Conservation (phyloP, 1,140 invertebrate genomes). For the Orchestia grillus region DNA sequence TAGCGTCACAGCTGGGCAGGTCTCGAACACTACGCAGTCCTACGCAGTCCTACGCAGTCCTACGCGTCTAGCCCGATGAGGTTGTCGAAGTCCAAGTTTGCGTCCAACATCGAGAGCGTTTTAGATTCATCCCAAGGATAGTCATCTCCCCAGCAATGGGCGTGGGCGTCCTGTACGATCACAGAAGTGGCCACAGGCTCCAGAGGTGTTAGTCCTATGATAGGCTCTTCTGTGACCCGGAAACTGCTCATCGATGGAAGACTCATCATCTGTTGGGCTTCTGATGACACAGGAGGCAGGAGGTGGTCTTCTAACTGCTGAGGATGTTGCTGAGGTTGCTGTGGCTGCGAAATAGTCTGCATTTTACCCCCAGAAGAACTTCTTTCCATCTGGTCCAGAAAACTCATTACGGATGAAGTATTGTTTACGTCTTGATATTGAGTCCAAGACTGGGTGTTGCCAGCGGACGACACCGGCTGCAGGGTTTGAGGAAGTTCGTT, state of each 20-base stretch:
- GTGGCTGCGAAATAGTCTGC: constrained; percentile 15
- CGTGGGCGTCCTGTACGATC: constrained; percentile 63
- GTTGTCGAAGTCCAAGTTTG: constrained; percentile 68
- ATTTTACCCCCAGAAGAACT: constrained; percentile 6
- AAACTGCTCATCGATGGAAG: constrained; percentile 43
- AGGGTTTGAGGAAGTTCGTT: constrained; percentile 4
- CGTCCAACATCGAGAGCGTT: constrained; percentile 65
- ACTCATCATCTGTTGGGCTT: constrained; percentile 56
- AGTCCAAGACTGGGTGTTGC: neutral
- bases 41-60: no score
- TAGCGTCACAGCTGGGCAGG: neutral
- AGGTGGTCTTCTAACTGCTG: constrained; percentile 48
- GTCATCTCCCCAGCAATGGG: constrained; percentile 62
- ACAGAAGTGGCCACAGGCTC: constrained; percentile 62
- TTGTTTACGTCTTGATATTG: constrained; percentile 39
- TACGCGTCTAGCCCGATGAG: constrained; percentile 68
- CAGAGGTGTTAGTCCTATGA: constrained; percentile 57
- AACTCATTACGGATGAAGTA: neutral
- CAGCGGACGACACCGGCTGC: neutral
- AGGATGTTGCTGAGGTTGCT: neutral
- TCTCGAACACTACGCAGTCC: neutral
- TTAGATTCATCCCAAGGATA: constrained; percentile 67
- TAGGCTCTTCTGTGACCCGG: constrained; percentile 35
- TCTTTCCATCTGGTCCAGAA: constrained; percentile 3
- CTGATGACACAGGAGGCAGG: constrained; percentile 59